Conservation (phyloP, 2,888 invertebrate species). For the Sipha maydis region DNA sequence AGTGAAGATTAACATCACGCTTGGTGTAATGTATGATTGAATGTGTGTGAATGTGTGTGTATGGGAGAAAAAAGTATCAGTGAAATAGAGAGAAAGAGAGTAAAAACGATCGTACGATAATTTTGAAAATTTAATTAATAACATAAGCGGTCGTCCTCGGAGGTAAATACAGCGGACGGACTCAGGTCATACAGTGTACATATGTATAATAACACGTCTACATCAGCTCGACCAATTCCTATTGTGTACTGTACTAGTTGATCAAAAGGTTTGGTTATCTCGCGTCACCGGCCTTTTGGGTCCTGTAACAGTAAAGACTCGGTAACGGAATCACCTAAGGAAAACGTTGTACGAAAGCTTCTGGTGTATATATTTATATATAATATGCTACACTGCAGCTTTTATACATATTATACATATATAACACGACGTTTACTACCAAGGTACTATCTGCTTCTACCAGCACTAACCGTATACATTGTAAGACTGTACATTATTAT, state of each 20-base stretch:
- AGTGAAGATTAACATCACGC: not conserved
- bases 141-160: not conserved
- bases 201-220: not conserved
- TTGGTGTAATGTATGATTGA: not conserved
- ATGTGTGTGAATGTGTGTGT: not conserved
- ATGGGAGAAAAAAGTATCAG: too few relatives aligned
- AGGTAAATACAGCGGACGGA: conserved; percentile 17
- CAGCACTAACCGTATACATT: not conserved
- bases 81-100: too few relatives aligned
- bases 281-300: not conserved
- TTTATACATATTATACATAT: not conserved
- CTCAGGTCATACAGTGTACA: conserved; percentile 3
- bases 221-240: not conserved
- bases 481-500: too few relatives aligned
- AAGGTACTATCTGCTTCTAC: not conserved
- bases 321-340: not conserved
- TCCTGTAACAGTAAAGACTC: not conserved
- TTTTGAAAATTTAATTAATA: conserved; percentile 26
- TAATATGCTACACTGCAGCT: not conserved
- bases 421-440: too few relatives aligned
- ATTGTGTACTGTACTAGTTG: not conserved
- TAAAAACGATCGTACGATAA: not conserved
- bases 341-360: not conserved
- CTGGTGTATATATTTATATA: not conserved
- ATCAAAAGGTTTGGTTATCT: conserved; percentile 23